These are phyloP conservation scores for Daktulosphaira vitifoliae DNA, from an alignment of 1,140 invertebrate species.

Conservation along the genomic window DNA sequence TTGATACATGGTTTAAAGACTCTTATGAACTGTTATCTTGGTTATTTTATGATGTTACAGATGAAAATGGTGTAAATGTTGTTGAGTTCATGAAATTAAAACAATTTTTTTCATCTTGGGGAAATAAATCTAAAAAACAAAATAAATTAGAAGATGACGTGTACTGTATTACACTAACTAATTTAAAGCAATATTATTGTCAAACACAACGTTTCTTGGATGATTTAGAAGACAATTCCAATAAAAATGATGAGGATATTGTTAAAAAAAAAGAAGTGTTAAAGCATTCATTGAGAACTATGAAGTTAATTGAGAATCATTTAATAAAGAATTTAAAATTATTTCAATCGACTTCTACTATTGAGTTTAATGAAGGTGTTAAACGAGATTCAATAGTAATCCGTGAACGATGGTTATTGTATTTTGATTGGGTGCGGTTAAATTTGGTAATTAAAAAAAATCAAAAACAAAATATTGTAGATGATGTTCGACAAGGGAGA, in stretches of 20 bases:
- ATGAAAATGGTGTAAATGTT: slow-evolving; percentile 3
- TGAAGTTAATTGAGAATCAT: neutral
- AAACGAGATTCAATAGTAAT: neutral
- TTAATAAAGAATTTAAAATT: slow-evolving; percentile 10
- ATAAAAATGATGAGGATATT: neutral
- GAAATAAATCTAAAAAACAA: neutral
- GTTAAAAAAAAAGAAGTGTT: neutral
- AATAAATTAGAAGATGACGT: neutral
- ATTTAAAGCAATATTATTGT: slow-evolving; percentile 4
- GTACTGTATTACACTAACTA: neutral
- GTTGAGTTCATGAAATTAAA: slow-evolving; percentile 14
- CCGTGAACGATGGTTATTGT: slow-evolving; percentile 5
- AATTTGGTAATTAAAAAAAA: neutral
- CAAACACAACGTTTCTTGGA: neutral
- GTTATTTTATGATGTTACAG: neutral
- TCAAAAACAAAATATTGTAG: neutral
- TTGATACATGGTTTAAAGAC: slow-evolving; percentile 4
- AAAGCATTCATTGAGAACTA: neutral
- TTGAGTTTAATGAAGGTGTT: neutral
- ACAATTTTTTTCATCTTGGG: neutral
- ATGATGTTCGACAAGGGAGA: neutral
- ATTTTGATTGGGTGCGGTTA: slow-evolving; percentile 21
- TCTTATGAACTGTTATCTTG: slow-evolving; percentile 15
- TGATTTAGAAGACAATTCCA: neutral
- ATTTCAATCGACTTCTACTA: neutral